Conservation (phyloP, 2,888 invertebrate genomes). For the Caenorhabditis sp. region DNA sequence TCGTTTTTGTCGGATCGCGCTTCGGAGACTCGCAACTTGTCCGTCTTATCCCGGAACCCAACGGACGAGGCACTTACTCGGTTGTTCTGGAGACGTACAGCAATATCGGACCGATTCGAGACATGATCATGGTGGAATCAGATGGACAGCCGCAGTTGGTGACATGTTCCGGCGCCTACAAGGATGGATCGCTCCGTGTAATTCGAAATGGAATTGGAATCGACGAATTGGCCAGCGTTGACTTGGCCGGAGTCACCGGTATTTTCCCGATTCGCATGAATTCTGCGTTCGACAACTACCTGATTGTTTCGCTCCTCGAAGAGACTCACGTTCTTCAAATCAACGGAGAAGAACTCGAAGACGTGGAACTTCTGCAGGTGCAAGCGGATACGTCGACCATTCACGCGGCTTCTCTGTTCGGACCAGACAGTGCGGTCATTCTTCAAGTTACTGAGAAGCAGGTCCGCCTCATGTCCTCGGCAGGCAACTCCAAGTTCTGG, state of each 20-base stretch:
- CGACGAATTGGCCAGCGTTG: constrained; percentile 93
- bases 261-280: constrained; percentile 58
- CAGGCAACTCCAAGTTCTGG: constrained; percentile 72
- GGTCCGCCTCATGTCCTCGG: constrained; percentile 86
- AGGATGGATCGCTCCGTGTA: constrained; percentile 95
- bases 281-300: constrained; percentile 84
- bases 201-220: constrained; percentile 96
- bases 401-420: constrained; percentile 85
- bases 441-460: constrained; percentile 83
- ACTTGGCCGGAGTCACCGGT: constrained; percentile 92
- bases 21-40: constrained; percentile 97
- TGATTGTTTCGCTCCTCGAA: constrained; percentile 96
- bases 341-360: constrained; percentile 96
- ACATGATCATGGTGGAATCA: constrained; percentile 80
- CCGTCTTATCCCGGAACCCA: constrained; percentile 75
- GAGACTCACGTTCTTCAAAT: constrained; percentile 88
- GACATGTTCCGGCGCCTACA: constrained; percentile 96
- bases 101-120: constrained; percentile 94
- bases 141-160: constrained; percentile 96
- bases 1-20: constrained; percentile 92
- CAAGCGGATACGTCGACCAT: constrained; percentile 93
- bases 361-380: constrained; percentile 85
- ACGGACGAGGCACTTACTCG: constrained; percentile 31
- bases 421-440: constrained; percentile 13
- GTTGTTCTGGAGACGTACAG: constrained; percentile 91